A percentile compares a stretch with the other conserved stretches of the same genome.
Conservation (phyloP, 1,140 invertebrate genomes). For the Thalassaphorura encarpata region DNA sequence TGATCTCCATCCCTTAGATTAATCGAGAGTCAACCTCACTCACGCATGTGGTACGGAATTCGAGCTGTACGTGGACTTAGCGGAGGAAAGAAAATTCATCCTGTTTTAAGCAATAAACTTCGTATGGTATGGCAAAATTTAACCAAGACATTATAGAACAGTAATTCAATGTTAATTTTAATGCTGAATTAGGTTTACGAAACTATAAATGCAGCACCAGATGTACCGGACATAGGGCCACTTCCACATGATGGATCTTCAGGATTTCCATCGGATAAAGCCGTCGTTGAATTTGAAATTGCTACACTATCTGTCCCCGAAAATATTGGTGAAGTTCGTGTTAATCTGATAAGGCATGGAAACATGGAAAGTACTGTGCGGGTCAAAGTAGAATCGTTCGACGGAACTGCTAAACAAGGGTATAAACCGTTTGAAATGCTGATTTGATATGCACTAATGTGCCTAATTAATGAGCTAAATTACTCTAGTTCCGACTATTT, state of each 20-base stretch:
- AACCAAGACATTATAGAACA: not conserved
- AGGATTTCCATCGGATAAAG: conserved; percentile 34
- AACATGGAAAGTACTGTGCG: conserved; percentile 41
- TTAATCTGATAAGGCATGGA: conserved; percentile 46
- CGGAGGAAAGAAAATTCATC: not conserved
- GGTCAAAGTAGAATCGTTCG: conserved; percentile 51
- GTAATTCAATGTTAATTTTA: not conserved
- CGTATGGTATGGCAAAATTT: not conserved
- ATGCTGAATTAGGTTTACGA: conserved; percentile 40
- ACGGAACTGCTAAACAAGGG: conserved; percentile 48
- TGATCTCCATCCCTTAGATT: too few relatives aligned
- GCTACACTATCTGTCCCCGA: conserved; percentile 47
- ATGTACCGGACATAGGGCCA: conserved; percentile 39
- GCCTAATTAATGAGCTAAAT: conserved; percentile 40
- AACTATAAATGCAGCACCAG: conserved; percentile 40
- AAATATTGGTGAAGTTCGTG: conserved; percentile 46
- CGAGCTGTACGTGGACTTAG: not conserved
- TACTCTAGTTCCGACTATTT: conserved; percentile 45
- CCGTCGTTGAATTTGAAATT: conserved; percentile 49
- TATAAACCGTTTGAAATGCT: conserved; percentile 25
- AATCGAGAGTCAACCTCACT: not conserved
- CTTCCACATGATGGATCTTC: conserved; percentile 25
- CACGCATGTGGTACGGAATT: not conserved
- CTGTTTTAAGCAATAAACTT: conserved; percentile 7
- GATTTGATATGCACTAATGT: not conserved